These are phyloP conservation scores for Lasaia peninsularis DNA, from an alignment of 1,140 invertebrate species.

Conservation along the genomic window DNA sequence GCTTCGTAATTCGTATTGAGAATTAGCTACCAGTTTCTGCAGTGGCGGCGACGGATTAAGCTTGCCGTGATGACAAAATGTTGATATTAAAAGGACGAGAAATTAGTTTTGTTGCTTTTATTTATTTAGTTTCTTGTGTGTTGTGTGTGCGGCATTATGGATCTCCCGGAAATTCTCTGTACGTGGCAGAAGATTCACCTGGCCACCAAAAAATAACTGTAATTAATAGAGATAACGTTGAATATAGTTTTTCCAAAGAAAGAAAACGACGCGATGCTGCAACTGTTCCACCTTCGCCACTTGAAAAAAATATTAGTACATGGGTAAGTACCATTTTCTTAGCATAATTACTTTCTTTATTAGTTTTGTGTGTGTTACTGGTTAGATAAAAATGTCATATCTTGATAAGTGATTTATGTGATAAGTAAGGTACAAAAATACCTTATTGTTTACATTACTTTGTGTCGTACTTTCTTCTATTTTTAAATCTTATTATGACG, in stretches of 20 bases:
- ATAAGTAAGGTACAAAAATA: constrained; percentile 19
- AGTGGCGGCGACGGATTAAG: not conserved
- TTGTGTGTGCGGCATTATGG: constrained; percentile 47
- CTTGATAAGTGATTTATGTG: constrained; percentile 15
- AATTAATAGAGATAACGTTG: constrained; percentile 45
- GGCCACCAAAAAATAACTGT: constrained; percentile 39
- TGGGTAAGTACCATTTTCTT: constrained; percentile 67
- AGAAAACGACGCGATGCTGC: constrained; percentile 60
- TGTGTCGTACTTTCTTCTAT: constrained; percentile 14
- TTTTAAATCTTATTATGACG: not conserved
- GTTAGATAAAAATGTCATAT: constrained; percentile 18
- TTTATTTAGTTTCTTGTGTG: constrained; percentile 49
- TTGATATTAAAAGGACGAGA: constrained; percentile 49
- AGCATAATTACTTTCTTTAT: constrained; percentile 52
- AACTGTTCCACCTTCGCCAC: constrained; percentile 35
- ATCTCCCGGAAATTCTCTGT: constrained; percentile 43
- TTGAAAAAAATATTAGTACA: constrained; percentile 61
- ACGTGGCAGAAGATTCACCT: constrained; percentile 47
- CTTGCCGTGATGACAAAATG: constrained; percentile 71
- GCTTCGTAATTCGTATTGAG: not conserved
- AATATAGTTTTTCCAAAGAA: constrained; percentile 31
- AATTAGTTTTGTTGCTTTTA: constrained; percentile 42
- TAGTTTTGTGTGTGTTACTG: constrained; percentile 30
- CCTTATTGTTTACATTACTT: constrained; percentile 28
- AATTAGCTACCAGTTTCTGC: not conserved